Evolutionary conservation across 1,140 invertebrate species (phyloP).

Genomic region (Drosophila funebris): DNA sequence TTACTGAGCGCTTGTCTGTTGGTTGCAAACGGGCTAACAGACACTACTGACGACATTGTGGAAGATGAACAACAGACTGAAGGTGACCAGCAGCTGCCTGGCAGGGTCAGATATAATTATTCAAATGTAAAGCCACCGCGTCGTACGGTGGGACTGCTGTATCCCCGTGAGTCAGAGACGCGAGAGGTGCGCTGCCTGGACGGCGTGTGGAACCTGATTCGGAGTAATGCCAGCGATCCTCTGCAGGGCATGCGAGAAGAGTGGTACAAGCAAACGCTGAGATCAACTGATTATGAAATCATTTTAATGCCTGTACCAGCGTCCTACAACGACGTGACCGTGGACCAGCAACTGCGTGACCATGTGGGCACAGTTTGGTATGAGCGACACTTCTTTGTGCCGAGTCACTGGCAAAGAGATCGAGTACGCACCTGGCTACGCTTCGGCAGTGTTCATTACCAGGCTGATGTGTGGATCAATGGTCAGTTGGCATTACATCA

Average conservation of each 20-base stretch:
- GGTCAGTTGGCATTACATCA: constrained; percentile 91
- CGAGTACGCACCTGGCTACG: constrained; percentile 90
- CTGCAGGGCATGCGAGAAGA: constrained; percentile 88
- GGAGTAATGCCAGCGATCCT: constrained; percentile 86
- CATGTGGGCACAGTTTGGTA: constrained; percentile 98
- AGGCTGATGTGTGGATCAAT: constrained; percentile 95
- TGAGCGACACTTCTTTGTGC: constrained; percentile 91
- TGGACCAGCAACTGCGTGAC: constrained; percentile 91
- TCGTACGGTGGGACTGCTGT: constrained; percentile 87
- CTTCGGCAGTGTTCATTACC: constrained; percentile 95
- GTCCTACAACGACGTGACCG: constrained; percentile 97
- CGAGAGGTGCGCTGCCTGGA: constrained; percentile 91
- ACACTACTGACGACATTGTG: background rate
- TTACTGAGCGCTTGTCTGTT: background rate
- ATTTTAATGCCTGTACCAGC: constrained; percentile 96
- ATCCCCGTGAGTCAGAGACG: constrained; percentile 92
- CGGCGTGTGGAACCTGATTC: constrained; percentile 94
- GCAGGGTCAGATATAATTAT: constrained; percentile 36
- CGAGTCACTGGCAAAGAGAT: constrained; percentile 87
- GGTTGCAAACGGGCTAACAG: background rate
- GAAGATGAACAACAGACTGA: background rate
- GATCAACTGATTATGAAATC: constrained; percentile 17
- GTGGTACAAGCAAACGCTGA: constrained; percentile 87
- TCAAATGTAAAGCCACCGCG: constrained; percentile 12
- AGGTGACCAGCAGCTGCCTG: background rate